phyloP scores from a whole-genome alignment of 37 sponge, comb jelly and placozoan species.

The Petrosia ficiformis region DNA sequence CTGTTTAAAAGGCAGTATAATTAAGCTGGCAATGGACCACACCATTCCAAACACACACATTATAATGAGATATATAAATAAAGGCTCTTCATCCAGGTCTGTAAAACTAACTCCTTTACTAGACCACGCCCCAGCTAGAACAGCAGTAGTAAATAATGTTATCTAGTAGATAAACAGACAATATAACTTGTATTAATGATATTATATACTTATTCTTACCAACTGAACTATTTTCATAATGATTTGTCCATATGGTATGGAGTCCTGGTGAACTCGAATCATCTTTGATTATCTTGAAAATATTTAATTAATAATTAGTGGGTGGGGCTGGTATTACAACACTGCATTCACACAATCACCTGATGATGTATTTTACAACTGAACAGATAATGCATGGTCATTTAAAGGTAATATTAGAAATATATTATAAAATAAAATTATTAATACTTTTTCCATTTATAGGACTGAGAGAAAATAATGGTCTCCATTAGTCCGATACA shows the following conservation, averaged over 20 bases:
- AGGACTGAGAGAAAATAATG: no score
- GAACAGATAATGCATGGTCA: no score
- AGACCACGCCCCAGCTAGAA: conserved; percentile 1
- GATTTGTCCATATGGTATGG: background rate
- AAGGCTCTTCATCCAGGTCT: background rate
- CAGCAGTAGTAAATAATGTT: background rate
- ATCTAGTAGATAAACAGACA: background rate
- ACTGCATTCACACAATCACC: no score
- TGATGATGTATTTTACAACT: no score
- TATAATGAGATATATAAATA: background rate
- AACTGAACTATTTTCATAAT: background rate
- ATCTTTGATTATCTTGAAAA: no score
- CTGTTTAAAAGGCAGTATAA: background rate
- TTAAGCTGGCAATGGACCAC: background rate
- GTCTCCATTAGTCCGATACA: no score
- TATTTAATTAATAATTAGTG: no score
- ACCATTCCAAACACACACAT: background rate
- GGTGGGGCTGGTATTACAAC: no score
- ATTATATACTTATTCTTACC: background rate
- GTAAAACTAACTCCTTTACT: conserved; percentile 7
- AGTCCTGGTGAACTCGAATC: background rate
- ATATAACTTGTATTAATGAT: background rate
- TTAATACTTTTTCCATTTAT: no score
- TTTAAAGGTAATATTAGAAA: no score
- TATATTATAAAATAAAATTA: no score